A percentile compares a stretch with the other conserved stretches of the same genome.
These are phyloP conservation scores for Phylloscopus collybita DNA, from an alignment of 2,797 vertebrate species.

Conservation along the genomic window DNA sequence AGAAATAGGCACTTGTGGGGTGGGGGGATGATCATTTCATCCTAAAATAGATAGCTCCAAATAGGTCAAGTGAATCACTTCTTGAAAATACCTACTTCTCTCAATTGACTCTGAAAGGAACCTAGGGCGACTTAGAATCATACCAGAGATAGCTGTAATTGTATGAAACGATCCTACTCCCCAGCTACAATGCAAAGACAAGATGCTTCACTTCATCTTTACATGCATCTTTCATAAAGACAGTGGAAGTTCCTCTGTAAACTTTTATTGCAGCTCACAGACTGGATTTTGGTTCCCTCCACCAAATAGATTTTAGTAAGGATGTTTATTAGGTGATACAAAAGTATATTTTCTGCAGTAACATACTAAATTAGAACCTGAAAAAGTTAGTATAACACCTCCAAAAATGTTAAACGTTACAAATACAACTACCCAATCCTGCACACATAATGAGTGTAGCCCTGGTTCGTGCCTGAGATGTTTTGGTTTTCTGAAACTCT, in stretches of 20 bases:
- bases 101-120: background rate
- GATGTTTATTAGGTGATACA: background rate
- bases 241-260: background rate
- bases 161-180: background rate
- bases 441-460: background rate
- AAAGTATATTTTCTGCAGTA: background rate
- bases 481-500: too few species aligned
- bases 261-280: background rate
- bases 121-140: background rate
- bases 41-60: conserved; percentile 26
- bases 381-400: background rate
- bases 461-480: too few species aligned
- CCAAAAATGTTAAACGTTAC: background rate
- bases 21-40: background rate
- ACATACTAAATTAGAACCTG: background rate
- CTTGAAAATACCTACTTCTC: conserved; percentile 11
- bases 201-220: background rate
- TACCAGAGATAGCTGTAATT: background rate
- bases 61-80: conserved; percentile 43
- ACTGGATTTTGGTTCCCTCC: background rate
- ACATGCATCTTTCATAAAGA: background rate
- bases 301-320: background rate
- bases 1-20: background rate
- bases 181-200: background rate
- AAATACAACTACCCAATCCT: background rate